Evolutionary conservation across 2,797 vertebrate species (phyloP).

Genomic region (Morus bassanus): DNA sequence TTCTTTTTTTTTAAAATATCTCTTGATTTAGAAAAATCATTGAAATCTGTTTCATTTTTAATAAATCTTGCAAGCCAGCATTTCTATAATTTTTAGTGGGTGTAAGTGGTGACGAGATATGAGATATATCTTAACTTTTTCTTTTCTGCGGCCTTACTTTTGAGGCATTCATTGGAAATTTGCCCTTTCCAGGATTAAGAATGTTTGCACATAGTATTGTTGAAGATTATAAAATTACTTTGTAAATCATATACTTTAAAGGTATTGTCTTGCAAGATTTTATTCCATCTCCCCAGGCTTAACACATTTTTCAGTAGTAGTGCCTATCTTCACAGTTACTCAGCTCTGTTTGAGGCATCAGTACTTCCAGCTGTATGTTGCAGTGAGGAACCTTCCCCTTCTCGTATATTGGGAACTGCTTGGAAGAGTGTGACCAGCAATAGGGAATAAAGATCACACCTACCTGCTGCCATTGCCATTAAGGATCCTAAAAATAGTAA

Average conservation of each 20-base stretch:
- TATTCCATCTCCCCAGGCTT: neutral
- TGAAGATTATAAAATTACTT: neutral
- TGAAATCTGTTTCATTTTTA: neutral
- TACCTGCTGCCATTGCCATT: constrained; percentile 48
- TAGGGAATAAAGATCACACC: neutral
- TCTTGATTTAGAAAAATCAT: neutral
- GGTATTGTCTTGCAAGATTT: neutral
- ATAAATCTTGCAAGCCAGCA: neutral
- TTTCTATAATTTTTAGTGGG: neutral
- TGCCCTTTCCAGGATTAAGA: neutral
- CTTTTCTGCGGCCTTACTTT: neutral
- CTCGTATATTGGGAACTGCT: neutral
- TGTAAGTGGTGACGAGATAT: neutral
- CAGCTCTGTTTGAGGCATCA: neutral
- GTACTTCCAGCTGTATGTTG: neutral
- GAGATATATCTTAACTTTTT: neutral
- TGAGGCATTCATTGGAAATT: neutral
- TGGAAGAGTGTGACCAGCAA: neutral
- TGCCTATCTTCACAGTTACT: neutral
- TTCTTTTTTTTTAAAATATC: neutral
- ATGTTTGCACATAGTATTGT: neutral
- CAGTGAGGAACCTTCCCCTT: neutral
- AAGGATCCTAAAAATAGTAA: constrained; percentile 11
- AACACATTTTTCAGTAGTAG: neutral
- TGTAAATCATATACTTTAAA: neutral